phyloP scores from a whole-genome alignment of 1,140 invertebrate species.

The Meloidogyne exigua region DNA sequence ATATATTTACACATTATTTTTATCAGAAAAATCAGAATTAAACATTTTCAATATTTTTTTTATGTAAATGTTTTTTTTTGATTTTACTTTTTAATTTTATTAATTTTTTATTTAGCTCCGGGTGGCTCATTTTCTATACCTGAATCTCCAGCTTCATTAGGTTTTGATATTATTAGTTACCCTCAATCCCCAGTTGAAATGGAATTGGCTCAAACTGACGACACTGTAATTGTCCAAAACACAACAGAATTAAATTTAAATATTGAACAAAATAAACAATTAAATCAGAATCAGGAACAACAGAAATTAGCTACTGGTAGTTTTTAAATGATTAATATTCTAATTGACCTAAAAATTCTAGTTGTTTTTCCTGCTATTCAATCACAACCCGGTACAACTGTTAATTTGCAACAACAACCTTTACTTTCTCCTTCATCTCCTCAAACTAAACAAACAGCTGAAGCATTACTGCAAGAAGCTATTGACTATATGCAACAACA shows the following conservation, averaged over 20 bases:
- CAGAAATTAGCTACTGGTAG: background rate
- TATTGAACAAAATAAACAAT: background rate
- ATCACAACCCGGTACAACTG: background rate
- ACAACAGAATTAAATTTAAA: background rate
- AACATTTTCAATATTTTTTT: no score
- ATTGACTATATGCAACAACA: conserved; percentile 14
- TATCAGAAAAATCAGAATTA: no score
- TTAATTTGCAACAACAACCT: background rate
- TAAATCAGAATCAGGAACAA: background rate
- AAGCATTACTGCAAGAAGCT: conserved; percentile 2
- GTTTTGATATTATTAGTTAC: conserved; percentile 22
- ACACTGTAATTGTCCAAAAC: background rate
- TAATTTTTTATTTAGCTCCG: background rate
- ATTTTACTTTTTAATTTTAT: background rate
- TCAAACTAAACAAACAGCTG: background rate
- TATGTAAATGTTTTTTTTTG: no score
- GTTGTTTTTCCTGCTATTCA: background rate
- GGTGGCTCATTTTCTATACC: conserved; percentile 12
- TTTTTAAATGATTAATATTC: no score
- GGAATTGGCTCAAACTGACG: background rate
- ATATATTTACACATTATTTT: background rate
- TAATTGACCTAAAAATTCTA: background rate
- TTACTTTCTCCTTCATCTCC: background rate
- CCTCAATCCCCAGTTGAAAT: background rate
- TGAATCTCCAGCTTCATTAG: conserved; percentile 21